Evolutionary conservation across 2,113 vertebrate genomes (phyloP), one percentile per base, ranked within the genome.

Genomic region (Coregonus clupeaformis): DNA sequence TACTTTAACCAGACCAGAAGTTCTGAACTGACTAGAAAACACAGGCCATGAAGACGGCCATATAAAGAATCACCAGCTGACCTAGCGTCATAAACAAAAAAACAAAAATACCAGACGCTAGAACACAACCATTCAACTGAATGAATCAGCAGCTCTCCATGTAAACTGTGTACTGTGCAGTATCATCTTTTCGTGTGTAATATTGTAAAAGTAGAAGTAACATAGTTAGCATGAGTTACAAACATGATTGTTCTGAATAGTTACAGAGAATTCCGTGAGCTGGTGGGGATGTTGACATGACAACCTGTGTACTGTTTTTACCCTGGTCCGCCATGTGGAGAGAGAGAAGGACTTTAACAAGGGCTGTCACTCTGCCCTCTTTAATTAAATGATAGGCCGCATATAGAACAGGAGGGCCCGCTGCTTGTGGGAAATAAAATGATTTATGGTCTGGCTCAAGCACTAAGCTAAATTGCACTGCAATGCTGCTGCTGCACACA

Each of bases 301-400:
- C 14, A 30, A 36, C 13, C 76, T 55, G 77, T 60, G 75, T 64
- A 69, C 74, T 74, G 79, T 80, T 81, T 87, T 84, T 85, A 67
- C 75, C 68, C 75, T 80, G 79, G 87, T 32, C 29, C 1, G 55
- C 83, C 86, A 84, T 85, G 82, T 71, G 64, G 79, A 63, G 57
- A 67, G 73, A 68, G 74, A 74, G 81, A 83, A 84, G 83, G 79
- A 88, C 83, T 89, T 87, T 86, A 90, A 91, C 79, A 71, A 92
- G 83, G 81, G 25, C 84, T 90, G 91, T 91, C 91, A 90, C 87
- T 90, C 88, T 90, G 84, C 82, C 86, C 87, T 81, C 84, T 89
- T 92, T 93, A 93, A 94, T 93, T 90, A 93, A 92, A 92, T 94
- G 90, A 93, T 87, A 86, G 87, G 80, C 90, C 86, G 91, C 89